phyloP scores from a whole-genome alignment of 2,113 vertebrate species.

The Pelodiscus sinensis region DNA sequence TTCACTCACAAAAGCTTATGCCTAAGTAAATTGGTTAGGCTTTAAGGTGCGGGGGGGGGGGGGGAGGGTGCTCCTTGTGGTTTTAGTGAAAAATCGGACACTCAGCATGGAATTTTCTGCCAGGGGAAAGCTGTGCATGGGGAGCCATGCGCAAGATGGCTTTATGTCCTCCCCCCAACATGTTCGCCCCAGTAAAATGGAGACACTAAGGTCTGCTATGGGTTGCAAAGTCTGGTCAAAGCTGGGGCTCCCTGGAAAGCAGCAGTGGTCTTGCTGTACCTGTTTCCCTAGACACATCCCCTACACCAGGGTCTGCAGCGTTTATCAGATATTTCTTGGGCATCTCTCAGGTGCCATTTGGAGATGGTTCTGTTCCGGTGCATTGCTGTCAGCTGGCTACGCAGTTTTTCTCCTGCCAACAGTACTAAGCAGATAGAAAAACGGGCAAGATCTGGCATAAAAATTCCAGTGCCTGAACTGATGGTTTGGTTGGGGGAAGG shows the following conservation, averaged over 20 bases:
- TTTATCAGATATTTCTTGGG: accelerated
- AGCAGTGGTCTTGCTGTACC: not conserved
- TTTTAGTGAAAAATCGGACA: not conserved
- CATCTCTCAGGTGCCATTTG: accelerated
- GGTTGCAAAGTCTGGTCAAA: conserved; percentile 11
- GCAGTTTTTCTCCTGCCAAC: not conserved
- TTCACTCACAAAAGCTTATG: no score
- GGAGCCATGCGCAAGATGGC: not conserved
- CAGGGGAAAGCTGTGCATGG: not conserved
- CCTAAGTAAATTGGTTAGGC: no score
- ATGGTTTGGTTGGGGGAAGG: not conserved
- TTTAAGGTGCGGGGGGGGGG: no score
- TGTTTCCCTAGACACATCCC: not conserved
- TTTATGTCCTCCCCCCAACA: not conserved
- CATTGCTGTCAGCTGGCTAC: not conserved
- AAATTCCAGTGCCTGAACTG: not conserved
- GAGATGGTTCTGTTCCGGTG: not conserved
- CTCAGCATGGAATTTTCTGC: not conserved
- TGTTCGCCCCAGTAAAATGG: not conserved
- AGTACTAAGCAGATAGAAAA: not conserved
- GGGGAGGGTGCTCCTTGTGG: no score
- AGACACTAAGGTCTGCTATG: not conserved
- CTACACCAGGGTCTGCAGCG: not conserved
- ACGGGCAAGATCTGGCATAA: not conserved
- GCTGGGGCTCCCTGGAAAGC: not conserved